Evolutionary conservation across 2,113 vertebrate genomes (phyloP).

Genomic region (Vulpes ferrilata): DNA sequence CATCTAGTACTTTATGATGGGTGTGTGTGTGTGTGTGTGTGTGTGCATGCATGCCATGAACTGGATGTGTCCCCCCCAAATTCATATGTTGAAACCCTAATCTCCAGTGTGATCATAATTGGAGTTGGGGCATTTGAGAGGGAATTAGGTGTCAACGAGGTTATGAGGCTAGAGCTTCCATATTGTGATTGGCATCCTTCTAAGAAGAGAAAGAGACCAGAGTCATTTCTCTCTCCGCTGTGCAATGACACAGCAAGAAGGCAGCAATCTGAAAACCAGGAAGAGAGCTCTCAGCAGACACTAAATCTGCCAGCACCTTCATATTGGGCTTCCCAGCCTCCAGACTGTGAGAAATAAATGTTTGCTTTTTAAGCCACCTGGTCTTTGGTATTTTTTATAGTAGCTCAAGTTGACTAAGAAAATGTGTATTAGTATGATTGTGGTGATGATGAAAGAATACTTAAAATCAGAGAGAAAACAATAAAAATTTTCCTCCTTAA

Average conservation of each 20-base stretch:
- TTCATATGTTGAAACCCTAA: background rate
- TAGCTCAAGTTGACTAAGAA: background rate
- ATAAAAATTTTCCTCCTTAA: background rate
- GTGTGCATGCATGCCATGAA: background rate
- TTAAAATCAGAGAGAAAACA: constrained; percentile 13
- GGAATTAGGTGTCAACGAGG: background rate
- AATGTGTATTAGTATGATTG: background rate
- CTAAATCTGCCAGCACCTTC: background rate
- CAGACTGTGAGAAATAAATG: background rate
- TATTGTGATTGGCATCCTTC: background rate
- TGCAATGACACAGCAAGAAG: background rate
- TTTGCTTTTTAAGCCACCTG: background rate
- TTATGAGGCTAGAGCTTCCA: background rate
- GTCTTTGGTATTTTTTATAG: background rate
- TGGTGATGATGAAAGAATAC: background rate
- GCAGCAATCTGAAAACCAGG: background rate
- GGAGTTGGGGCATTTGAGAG: background rate
- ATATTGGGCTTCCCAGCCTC: background rate
- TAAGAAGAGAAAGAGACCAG: background rate
- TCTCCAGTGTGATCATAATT: background rate
- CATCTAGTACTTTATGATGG: background rate
- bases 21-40: background rate
- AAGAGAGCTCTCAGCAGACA: background rate
- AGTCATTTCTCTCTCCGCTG: background rate
- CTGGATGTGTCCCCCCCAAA: background rate